These are phyloP conservation scores for Lissocephala sabroskyi DNA, from an alignment of 2,888 invertebrate genomes.

Conservation along the genomic window DNA sequence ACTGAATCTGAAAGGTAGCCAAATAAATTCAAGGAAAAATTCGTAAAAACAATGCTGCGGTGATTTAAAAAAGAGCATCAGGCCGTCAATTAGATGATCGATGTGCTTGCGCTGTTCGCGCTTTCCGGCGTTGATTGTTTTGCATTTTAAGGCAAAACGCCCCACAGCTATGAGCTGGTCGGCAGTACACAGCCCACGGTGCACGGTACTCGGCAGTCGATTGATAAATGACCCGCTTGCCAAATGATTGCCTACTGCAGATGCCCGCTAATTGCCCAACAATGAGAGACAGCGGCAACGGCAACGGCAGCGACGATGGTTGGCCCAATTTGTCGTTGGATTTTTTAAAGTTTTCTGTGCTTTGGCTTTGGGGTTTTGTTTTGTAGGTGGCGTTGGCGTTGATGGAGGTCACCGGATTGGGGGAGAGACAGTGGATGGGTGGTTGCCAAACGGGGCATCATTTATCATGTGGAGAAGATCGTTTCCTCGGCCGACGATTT, in stretches of 20 bases:
- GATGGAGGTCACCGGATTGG: neutral
- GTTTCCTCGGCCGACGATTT: neutral
- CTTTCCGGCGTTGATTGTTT: constrained; percentile 25
- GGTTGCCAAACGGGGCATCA: no score
- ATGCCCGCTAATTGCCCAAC: constrained; percentile 29
- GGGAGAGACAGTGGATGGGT: no score
- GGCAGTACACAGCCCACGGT: no score
- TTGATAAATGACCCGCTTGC: constrained; percentile 41
- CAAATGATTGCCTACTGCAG: constrained; percentile 17
- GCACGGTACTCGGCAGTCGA: constrained; percentile 7
- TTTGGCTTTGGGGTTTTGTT: neutral
- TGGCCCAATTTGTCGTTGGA: constrained; percentile 37
- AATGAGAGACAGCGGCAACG: constrained; percentile 11
- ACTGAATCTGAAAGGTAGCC: no score
- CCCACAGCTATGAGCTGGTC: neutral
- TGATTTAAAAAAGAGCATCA: no score
- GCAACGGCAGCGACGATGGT: no score
- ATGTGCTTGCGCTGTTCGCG: no score
- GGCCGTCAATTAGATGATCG: no score
- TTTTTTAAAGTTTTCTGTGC: constrained; percentile 8
- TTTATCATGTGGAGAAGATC: neutral
- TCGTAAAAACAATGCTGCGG: no score
- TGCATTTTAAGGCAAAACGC: constrained; percentile 17
- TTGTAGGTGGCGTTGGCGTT: constrained; percentile 1
- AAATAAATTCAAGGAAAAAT: no score